Evolutionary conservation across 2,113 vertebrate species (phyloP).

Genomic region (Hipposideros armiger): DNA sequence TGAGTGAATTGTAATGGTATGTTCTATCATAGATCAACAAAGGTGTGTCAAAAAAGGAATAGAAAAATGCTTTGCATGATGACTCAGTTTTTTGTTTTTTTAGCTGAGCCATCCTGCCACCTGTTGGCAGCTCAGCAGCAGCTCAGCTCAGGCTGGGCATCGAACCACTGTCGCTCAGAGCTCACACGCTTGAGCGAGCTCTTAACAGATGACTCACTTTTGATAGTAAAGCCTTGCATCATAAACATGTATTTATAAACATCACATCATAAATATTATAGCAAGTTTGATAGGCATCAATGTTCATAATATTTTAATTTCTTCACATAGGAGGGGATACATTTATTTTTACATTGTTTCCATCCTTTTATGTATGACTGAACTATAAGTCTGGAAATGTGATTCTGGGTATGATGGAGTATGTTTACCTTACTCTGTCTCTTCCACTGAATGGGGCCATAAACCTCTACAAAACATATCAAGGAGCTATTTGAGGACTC

Average conservation of each 20-base stretch:
- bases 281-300: background rate
- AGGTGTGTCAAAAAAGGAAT: background rate
- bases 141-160: too few species aligned
- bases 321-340: background rate
- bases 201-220: background rate
- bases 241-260: background rate
- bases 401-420: background rate
- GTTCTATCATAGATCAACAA: background rate
- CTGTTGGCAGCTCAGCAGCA: too few species aligned
- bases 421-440: background rate
- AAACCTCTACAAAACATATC: background rate
- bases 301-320: background rate
- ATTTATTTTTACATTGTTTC: background rate
- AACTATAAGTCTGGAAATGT: background rate
- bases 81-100: background rate
- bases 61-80: background rate
- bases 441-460: background rate
- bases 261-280: background rate
- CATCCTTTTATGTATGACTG: background rate
- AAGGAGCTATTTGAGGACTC: background rate
- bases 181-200: too few species aligned
- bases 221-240: background rate
- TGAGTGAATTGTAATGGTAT: background rate
- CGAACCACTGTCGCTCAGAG: too few species aligned
- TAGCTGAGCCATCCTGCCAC: too few species aligned